Percentiles rank a stretch among this genome's conserved stretches.
Evolutionary conservation across 2,797 vertebrate species (phyloP).

Genomic region (Catamblyrhynchus diadema): DNA sequence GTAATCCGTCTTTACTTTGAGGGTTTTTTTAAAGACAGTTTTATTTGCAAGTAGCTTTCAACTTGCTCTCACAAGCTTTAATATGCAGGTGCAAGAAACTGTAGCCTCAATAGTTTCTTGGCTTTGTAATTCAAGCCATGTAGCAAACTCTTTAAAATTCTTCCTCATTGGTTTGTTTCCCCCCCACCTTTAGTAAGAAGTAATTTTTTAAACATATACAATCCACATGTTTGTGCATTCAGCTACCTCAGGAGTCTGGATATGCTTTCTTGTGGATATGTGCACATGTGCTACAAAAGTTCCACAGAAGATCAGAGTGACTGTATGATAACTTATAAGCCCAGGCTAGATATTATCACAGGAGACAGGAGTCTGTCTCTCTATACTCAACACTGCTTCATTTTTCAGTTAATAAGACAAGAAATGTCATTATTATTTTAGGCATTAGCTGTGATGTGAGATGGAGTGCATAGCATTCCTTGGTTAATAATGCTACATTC

Average conservation of each 20-base stretch:
- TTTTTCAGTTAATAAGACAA: slow-evolving; percentile 73
- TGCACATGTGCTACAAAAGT: slow-evolving; percentile 38
- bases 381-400: slow-evolving; percentile 56
- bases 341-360: slow-evolving; percentile 67
- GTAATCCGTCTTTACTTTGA: neutral
- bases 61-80: slow-evolving; percentile 56
- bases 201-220: slow-evolving; percentile 52
- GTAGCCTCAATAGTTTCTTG: slow-evolving; percentile 63
- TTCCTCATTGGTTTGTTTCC: neutral
- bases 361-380: slow-evolving; percentile 52
- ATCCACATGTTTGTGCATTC: slow-evolving; percentile 47
- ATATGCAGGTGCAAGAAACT: slow-evolving; percentile 74
- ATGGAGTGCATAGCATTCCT: slow-evolving; percentile 58
- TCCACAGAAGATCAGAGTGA: slow-evolving; percentile 54
- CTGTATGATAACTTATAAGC: slow-evolving; percentile 41
- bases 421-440: slow-evolving; percentile 72
- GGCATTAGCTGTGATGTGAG: slow-evolving; percentile 72
- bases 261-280: slow-evolving; percentile 31
- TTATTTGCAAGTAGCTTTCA: slow-evolving; percentile 44
- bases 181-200: slow-evolving; percentile 3
- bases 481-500: slow-evolving; percentile 65
- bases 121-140: slow-evolving; percentile 75
- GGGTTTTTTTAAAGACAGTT: neutral
- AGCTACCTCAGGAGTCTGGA: slow-evolving; percentile 13
- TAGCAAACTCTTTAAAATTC: slow-evolving; percentile 67